These are phyloP conservation scores for Phyllostomus discolor DNA, from an alignment of 2,113 vertebrate species.

Conservation along the genomic window DNA sequence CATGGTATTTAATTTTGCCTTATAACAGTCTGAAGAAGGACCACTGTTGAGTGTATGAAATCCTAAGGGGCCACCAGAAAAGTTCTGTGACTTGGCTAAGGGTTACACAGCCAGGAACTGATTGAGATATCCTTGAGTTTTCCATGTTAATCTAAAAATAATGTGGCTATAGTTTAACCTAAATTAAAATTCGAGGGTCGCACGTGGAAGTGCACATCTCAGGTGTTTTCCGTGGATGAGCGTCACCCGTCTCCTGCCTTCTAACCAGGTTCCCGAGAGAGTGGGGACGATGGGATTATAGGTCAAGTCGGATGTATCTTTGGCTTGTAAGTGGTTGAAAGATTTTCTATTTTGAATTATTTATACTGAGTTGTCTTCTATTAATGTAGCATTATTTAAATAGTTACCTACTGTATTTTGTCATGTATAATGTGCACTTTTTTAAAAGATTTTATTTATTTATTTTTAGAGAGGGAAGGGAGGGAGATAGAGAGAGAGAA, in stretches of 20 bases:
- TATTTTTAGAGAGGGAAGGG: too few species aligned
- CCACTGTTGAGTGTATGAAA: slow-evolving; percentile 1
- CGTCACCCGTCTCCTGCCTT: not conserved
- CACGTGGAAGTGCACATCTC: not conserved
- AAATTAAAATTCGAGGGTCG: not conserved
- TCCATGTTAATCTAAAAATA: slow-evolving; percentile 9
- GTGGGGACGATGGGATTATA: not conserved
- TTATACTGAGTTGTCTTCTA: not conserved
- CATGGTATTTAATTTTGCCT: slow-evolving; percentile 39
- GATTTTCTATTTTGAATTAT: not conserved
- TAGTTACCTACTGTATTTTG: not conserved
- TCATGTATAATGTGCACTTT: too few species aligned
- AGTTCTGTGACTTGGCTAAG: not conserved
- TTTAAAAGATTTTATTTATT: too few species aligned
- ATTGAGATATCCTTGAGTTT: not conserved
- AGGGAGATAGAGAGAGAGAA: too few species aligned
- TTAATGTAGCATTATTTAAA: not conserved
- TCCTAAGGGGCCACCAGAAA: not conserved
- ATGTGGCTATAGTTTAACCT: not conserved
- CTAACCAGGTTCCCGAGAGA: not conserved
- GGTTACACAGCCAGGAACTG: not conserved
- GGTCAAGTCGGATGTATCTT: not conserved
- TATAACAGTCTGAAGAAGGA: not conserved
- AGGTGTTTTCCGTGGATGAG: slow-evolving; percentile 11
- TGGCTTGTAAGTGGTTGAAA: slow-evolving; percentile 17